Base-by-base conservation (phyloP, 1,140 invertebrate genomes). In the Trypoxylus dichotomus region DNA sequence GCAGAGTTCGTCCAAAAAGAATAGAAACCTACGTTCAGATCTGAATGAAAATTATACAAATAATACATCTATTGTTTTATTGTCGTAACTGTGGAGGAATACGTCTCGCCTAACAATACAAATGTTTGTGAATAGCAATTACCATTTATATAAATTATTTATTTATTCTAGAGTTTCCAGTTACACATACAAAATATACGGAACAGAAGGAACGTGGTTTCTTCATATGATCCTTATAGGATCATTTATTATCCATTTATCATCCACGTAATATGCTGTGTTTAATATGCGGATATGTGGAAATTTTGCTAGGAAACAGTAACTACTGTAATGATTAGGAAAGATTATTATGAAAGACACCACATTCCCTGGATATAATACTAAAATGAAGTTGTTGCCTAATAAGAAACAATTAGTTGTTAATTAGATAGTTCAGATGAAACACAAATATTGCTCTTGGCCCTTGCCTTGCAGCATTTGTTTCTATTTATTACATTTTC, bases 21-120 rank as follows among this genome's bases (percentile, higher is more conserved):
- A 25, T 1, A 68, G 60, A 68, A 68, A 13, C 24, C 21, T 68
- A 29, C 24, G 24, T 68, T 68, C 24, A 24, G 11, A 68, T 68
- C 15, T 68, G 60, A 68, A 68, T 68, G 60, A 68, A 68, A 68
- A 68, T 68, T 68, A 68, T 68, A 68, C 60, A 68, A 68, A 68
- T 68, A 54, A 54, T 15, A 54, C 47, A 13, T 15, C 60, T 29
- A 68, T 68, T 68, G 60, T 68, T 68, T 27, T 68, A 68, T 29
- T 68, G 24, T 68, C 1, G 3, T n/a, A n/a, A 19, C 60, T 29
- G 24, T 25, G 21, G 13, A 58, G 47, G 21, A 68, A 11, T 63
- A 63, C 24, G 60, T 29, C 60, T 68, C 2, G 21, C 27, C 24
- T 8, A 27, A 68, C 60, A 68, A 68, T 68, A 10, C 27, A 25